Percentiles rank a stretch among this genome's conserved stretches.
Conservation (phyloP, 2,113 vertebrate species). For the Hippotragus niger region DNA sequence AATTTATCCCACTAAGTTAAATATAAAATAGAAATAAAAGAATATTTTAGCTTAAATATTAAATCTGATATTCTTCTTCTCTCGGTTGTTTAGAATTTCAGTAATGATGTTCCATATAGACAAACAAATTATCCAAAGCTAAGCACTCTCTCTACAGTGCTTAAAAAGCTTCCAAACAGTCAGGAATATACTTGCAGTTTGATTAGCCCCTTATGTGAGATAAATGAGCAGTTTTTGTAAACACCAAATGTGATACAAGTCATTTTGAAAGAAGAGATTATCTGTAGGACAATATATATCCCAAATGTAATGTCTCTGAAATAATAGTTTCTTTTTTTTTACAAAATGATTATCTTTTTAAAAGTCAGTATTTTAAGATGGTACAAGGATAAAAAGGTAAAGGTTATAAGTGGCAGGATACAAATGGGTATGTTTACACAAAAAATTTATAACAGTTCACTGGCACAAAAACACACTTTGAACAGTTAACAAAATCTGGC, state of each 20-base stretch:
- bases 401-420: neutral
- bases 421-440: neutral
- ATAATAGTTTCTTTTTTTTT: neutral
- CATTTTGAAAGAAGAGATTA: slow-evolving; percentile 40
- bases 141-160: slow-evolving; percentile 37
- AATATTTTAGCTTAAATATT: neutral
- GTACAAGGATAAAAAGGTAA: neutral
- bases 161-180: slow-evolving; percentile 36
- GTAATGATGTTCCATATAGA: neutral
- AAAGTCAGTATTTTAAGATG: neutral
- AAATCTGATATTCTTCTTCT: neutral
- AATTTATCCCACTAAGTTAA: neutral
- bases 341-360: neutral
- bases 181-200: slow-evolving; percentile 36
- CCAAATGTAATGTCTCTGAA: slow-evolving; percentile 34
- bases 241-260: neutral
- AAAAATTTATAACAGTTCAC: neutral
- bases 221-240: slow-evolving; percentile 35
- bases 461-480: neutral
- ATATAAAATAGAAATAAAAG: slow-evolving; percentile 41
- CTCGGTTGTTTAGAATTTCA: slow-evolving; percentile 28
- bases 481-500: neutral
- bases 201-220: slow-evolving; percentile 57
- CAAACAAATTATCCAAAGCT: neutral
- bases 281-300: neutral